A percentile compares a stretch with the other conserved stretches of the same genome.
These are phyloP conservation scores for Solea senegalensis DNA, from an alignment of 2,113 vertebrate species.

Conservation along the genomic window DNA sequence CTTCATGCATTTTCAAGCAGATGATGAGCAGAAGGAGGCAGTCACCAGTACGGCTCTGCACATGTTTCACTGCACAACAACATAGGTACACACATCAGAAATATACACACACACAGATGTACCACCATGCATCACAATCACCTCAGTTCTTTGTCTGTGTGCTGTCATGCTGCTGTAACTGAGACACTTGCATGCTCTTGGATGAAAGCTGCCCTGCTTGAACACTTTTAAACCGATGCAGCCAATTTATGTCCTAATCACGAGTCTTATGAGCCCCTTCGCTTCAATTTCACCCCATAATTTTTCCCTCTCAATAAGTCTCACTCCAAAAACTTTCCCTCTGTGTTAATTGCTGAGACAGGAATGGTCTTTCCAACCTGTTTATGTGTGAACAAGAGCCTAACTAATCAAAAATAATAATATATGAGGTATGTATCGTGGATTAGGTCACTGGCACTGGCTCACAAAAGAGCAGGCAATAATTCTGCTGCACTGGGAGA, in stretches of 20 bases:
- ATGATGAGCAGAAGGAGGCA: not conserved
- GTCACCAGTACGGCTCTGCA: not conserved
- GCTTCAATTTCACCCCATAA: conserved; percentile 17
- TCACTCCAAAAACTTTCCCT: not conserved
- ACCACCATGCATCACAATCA: not conserved
- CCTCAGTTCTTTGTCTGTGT: not conserved
- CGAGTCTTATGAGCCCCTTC: conserved; percentile 13
- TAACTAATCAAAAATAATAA: conserved; percentile 38
- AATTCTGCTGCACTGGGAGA: too few relatives aligned
- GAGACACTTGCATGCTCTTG: conserved; percentile 7
- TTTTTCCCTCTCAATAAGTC: not conserved
- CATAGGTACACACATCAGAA: not conserved
- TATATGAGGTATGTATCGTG: conserved; percentile 17
- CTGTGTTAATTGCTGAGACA: conserved; percentile 6
- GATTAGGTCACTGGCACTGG: not conserved
- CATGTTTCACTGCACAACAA: not conserved
- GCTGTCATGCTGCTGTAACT: conserved; percentile 12
- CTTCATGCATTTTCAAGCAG: conserved; percentile 5
- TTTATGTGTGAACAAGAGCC: conserved; percentile 13
- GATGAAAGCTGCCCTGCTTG: conserved; percentile 21
- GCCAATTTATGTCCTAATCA: conserved; percentile 32
- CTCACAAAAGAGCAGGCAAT: not conserved
- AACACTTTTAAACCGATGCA: not conserved
- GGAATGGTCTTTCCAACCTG: conserved; percentile 23
- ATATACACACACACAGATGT: not conserved